Evolutionary conservation across 2,113 vertebrate genomes (phyloP), one percentile per base, ranked within the genome.

Genomic region (Apteryx mantelli): DNA sequence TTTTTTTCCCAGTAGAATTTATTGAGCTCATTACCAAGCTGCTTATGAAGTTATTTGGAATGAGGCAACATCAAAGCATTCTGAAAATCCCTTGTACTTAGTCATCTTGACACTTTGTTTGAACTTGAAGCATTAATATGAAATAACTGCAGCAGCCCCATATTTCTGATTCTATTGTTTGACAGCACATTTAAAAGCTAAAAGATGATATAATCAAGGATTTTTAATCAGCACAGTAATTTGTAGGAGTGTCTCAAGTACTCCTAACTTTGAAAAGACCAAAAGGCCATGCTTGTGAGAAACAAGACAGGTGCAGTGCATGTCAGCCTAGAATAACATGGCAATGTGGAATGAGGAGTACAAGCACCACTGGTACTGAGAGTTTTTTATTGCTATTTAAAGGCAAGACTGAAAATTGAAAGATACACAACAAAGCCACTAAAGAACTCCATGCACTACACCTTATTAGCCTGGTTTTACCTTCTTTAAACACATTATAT

Each of bases 101-200:
- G 98, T 98, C 98, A 99, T 98, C 97, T 97, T 99, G 99, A 99
- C 98, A 99, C 98, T 98, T 98, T 97, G 97, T 98, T 98, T 99
- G 99, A 99, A 99, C 99, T 98, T 97, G 7, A 98, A 98, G 97
- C 97, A 98, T 99, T 99, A 99, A 98, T 98, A 98, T 94, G 97
- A 98, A 99, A 98, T 99, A 99, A 99, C 97, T 91, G 97, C 92
- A 76, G 89, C 91, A 98, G 98, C 95, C 97, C 96, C 89, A 38
- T 96, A 97, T 98, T 98, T 98, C 97, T 98, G 98, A 98, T 97
- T 98, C 97, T 93, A 97, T 98, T 98, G 98, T 98, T 98, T 98
- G 98, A 98, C 98, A 97, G 95, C 95, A 95, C 97, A 97, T 98
- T 97, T 97, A 97, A 98, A 98, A 98, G 97, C 94, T 87, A 96